A percentile compares a stretch with the other conserved stretches of the same genome.
These are phyloP conservation scores for Anabas testudineus DNA, from an alignment of 2,797 vertebrate genomes.

Conservation along the genomic window DNA sequence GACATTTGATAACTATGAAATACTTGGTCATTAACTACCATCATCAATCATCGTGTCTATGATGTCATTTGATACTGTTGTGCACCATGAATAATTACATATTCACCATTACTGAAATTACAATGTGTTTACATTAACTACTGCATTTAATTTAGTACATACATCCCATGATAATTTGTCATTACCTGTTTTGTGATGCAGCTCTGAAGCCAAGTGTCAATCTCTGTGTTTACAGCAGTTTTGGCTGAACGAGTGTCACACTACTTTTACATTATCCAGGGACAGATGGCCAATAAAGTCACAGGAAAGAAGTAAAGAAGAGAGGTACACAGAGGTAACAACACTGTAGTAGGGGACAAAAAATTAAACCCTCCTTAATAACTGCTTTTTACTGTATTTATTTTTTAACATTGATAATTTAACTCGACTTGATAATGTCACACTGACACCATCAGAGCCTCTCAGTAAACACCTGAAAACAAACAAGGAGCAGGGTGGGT, in stretches of 20 bases:
- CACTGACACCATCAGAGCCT: conserved; percentile 39
- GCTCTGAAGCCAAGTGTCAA: neutral
- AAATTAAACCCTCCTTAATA: neutral
- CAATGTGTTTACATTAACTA: no score
- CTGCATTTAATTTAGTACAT: neutral
- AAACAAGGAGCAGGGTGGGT: conserved; percentile 61
- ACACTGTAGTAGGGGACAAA: no score
- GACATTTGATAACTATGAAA: conserved; percentile 38
- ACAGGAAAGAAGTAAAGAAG: no score
- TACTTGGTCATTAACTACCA: neutral
- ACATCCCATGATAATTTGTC: neutral
- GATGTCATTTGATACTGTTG: neutral
- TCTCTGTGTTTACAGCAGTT: neutral
- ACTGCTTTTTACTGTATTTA: neutral
- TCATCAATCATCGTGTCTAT: conserved; percentile 11
- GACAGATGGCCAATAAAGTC: neutral
- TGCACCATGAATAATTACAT: neutral
- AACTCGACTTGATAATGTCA: conserved; percentile 10
- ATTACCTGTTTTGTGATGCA: neutral
- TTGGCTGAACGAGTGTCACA: no score
- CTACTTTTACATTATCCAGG: no score
- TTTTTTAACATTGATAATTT: conserved; percentile 1
- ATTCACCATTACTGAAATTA: neutral
- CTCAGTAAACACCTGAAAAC: conserved; percentile 60
- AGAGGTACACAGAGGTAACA: no score